Evolutionary conservation across 2,888 invertebrate species (phyloP).

Genomic region (Lasioglossum vierecki): DNA sequence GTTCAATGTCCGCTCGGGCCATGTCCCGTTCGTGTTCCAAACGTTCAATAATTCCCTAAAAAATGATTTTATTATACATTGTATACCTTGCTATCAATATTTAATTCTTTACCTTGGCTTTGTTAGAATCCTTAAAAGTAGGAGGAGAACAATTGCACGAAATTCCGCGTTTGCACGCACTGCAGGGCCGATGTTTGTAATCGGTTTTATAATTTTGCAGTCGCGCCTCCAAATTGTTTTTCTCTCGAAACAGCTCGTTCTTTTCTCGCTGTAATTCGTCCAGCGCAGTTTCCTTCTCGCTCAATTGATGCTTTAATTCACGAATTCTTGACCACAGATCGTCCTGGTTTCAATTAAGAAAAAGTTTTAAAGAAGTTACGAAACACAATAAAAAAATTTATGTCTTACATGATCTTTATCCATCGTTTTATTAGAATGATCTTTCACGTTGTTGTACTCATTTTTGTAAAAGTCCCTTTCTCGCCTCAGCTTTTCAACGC

Average conservation of each 20-base stretch:
- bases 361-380: slow-evolving; percentile 10
- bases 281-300: slow-evolving; percentile 83
- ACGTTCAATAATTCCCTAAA: slow-evolving; percentile 82
- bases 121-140: slow-evolving; percentile 60
- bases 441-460: slow-evolving; percentile 84
- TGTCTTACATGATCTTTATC: slow-evolving; percentile 79
- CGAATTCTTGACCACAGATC: slow-evolving; percentile 72
- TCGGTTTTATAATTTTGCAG: slow-evolving; percentile 78
- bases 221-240: slow-evolving; percentile 82
- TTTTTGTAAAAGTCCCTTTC: slow-evolving; percentile 85
- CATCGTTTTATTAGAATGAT: slow-evolving; percentile 79
- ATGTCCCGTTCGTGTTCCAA: slow-evolving; percentile 86
- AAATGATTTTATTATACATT: neutral
- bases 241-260: slow-evolving; percentile 83
- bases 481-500: slow-evolving; percentile 80
- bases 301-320: slow-evolving; percentile 80
- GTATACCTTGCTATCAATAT: neutral
- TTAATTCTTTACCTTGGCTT: slow-evolving; percentile 62
- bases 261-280: slow-evolving; percentile 83
- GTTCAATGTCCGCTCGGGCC: slow-evolving; percentile 85
- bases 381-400: slow-evolving; percentile 17
- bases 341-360: slow-evolving; percentile 42
- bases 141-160: slow-evolving; percentile 64
- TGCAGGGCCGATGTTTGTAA: slow-evolving; percentile 71
- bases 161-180: slow-evolving; percentile 64